Percentiles rank a stretch among this genome's conserved stretches.
Evolutionary conservation across 2,797 vertebrate genomes (phyloP).

Genomic region (Bothrops alternatus): DNA sequence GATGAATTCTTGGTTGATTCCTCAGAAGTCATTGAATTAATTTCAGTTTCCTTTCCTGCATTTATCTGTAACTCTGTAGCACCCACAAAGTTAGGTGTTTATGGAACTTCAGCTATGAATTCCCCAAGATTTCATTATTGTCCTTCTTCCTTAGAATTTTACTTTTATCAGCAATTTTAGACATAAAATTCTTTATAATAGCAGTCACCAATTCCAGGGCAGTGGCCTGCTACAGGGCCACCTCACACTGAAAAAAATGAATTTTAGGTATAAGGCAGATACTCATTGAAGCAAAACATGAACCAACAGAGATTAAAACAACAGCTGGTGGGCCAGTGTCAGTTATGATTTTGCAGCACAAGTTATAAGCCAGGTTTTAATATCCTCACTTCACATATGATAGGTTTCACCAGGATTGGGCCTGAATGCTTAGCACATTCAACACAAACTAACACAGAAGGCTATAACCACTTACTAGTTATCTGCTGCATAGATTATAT

Average conservation of each 20-base stretch:
- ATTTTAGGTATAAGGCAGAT: not conserved
- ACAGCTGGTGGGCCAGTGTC: not conserved
- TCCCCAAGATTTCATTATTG: not conserved
- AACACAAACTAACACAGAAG: not conserved
- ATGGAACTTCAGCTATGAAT: not conserved
- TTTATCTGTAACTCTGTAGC: not conserved
- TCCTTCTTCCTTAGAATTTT: not conserved
- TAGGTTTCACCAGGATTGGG: not conserved
- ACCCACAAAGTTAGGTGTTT: not conserved
- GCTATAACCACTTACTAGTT: not conserved
- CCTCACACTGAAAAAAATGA: not conserved
- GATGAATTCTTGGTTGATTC: not conserved
- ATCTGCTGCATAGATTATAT: not conserved
- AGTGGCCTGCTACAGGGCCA: not conserved
- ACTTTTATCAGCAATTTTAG: not conserved
- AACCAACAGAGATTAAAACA: not conserved
- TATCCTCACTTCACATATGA: not conserved
- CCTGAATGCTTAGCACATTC: not conserved
- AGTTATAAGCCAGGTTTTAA: not conserved
- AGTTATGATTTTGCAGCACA: not conserved
- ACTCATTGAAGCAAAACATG: not conserved
- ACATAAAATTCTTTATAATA: not conserved
- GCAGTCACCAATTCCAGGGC: not conserved
- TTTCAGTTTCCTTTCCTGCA: not conserved
- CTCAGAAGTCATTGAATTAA: not conserved